Evolutionary conservation across 2,888 invertebrate genomes (phyloP).

Genomic region (Ashinkailepas kermadecensis): DNA sequence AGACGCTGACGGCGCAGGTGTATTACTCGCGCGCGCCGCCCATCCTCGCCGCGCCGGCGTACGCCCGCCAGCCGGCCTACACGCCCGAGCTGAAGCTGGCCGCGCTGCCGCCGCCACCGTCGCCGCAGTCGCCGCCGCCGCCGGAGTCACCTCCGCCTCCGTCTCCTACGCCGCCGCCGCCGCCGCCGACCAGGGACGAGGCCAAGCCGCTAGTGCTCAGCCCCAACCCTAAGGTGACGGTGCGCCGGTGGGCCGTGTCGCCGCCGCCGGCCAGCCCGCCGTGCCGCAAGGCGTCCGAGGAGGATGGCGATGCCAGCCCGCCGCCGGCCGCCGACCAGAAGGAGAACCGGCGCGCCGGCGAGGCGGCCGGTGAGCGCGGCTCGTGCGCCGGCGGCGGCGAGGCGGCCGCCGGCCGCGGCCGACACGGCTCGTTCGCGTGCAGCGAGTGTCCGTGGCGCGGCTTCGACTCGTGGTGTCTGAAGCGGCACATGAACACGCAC

Average conservation of each 20-base stretch:
- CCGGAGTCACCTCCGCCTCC: constrained; percentile 41
- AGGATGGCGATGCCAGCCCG: background rate
- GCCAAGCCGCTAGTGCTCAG: constrained; percentile 25
- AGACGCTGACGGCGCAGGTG: constrained; percentile 23
- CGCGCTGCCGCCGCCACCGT: constrained; percentile 24
- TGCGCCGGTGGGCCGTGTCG: constrained; percentile 25
- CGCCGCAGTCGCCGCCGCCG: constrained; percentile 37
- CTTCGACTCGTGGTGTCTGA: constrained; percentile 87
- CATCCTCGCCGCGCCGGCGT: constrained; percentile 39
- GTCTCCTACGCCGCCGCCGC: constrained; percentile 35
- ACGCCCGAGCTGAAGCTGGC: constrained; percentile 13
- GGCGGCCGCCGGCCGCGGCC: constrained; percentile 25
- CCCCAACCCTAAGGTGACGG: constrained; percentile 24
- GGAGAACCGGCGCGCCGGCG: constrained; percentile 35
- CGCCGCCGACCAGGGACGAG: constrained; percentile 31
- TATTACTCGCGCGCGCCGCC: constrained; percentile 18
- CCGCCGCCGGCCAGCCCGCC: constrained; percentile 25
- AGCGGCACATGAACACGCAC: constrained; percentile 85
- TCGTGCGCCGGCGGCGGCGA: constrained; percentile 34
- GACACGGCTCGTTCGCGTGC: constrained; percentile 70
- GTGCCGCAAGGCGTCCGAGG: background rate
- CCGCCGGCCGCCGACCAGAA: constrained; percentile 31
- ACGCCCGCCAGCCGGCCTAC: constrained; percentile 29
- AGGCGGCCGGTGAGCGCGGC: constrained; percentile 22
- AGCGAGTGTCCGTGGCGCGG: constrained; percentile 89